These are phyloP conservation scores for Cyaniris semiargus DNA, from an alignment of 2,888 invertebrate species.

Conservation along the genomic window DNA sequence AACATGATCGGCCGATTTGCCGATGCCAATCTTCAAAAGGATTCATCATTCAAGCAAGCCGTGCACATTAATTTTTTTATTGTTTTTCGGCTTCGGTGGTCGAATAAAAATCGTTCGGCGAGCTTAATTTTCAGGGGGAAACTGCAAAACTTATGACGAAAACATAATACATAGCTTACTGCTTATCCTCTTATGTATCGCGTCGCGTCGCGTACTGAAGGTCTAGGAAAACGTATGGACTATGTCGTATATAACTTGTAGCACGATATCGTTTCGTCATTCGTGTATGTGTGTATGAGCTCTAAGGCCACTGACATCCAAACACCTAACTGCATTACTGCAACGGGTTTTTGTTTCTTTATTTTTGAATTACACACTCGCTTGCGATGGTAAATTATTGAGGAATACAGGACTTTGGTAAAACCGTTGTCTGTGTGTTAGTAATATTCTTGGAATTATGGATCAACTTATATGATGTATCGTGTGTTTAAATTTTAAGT, in stretches of 20 bases:
- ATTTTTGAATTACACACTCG: slow-evolving; percentile 6
- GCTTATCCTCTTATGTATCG: neutral
- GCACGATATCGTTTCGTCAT: slow-evolving; percentile 2
- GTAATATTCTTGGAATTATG: neutral
- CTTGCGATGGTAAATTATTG: slow-evolving; percentile 7
- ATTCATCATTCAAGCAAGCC: no score
- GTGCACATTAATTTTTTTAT: no score
- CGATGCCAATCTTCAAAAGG: neutral
- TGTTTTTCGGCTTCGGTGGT: no score
- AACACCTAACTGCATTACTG: slow-evolving; percentile 34
- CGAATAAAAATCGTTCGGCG: no score
- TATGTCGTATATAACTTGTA: neutral
- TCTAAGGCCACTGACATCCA: slow-evolving; percentile 40
- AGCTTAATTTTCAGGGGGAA: no score
- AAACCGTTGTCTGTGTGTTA: neutral
- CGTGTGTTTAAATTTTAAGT: neutral
- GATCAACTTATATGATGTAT: neutral
- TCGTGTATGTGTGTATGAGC: neutral
- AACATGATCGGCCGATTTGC: neutral
- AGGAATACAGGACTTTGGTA: neutral
- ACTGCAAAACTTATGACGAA: no score
- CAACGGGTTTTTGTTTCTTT: slow-evolving; percentile 23
- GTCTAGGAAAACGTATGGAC: neutral
- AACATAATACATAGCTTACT: no score
- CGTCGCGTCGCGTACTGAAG: neutral